These are phyloP conservation scores for Eubucco bourcierii DNA, from an alignment of 2,113 vertebrate genomes.

Conservation along the genomic window DNA sequence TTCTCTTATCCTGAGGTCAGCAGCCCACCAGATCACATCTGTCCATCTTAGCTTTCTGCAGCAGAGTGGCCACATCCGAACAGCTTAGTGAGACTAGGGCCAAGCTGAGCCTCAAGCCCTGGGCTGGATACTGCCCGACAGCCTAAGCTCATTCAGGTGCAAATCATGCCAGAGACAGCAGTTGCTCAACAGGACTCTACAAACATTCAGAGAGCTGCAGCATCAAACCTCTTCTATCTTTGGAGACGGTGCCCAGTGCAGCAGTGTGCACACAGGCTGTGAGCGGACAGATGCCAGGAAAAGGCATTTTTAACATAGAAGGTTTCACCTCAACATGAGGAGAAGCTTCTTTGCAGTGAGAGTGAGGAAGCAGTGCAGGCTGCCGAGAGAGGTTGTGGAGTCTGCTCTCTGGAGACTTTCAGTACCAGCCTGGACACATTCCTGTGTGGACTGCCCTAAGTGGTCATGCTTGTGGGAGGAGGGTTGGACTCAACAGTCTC, in stretches of 20 bases:
- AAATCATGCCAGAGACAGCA: not conserved
- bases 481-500: too few relatives aligned
- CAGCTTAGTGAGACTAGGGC: not conserved
- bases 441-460: too few relatives aligned
- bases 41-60: not conserved
- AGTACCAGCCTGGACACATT: too few relatives aligned
- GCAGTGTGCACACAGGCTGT: not conserved
- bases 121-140: not conserved
- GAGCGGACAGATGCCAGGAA: not conserved
- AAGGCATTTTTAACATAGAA: not conserved
- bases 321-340: too few relatives aligned
- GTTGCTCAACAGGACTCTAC: not conserved
- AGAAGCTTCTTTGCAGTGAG: too few relatives aligned
- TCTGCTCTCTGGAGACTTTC: too few relatives aligned
- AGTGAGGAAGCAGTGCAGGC: too few relatives aligned
- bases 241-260: not conserved
- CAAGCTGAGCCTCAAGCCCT: not conserved
- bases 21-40: not conserved
- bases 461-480: too few relatives aligned
- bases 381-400: too few relatives aligned
- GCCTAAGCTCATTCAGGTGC: not conserved
- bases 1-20: not conserved
- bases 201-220: not conserved
- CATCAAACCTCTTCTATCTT: not conserved
- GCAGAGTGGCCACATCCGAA: not conserved